These are phyloP conservation scores for Catharus ustulatus DNA, from an alignment of 2,797 vertebrate genomes.

Conservation along the genomic window DNA sequence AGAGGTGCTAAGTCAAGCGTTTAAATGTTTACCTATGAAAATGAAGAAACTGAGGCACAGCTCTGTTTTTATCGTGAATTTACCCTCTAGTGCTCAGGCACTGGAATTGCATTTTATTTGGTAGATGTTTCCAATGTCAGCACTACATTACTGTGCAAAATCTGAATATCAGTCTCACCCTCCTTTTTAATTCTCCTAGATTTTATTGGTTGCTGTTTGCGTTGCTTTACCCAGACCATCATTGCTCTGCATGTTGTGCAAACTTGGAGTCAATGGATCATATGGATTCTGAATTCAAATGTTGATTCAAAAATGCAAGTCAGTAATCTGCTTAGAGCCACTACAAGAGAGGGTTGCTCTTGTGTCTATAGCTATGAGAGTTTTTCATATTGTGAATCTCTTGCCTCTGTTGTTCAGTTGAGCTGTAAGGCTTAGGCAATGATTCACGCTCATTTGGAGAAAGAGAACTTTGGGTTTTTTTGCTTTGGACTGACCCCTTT, in stretches of 20 bases:
- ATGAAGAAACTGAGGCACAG: slow-evolving; percentile 34
- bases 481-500: neutral
- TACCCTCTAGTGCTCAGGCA: slow-evolving; percentile 34
- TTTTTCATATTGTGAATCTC: neutral
- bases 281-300: neutral
- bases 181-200: neutral
- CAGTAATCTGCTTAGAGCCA: neutral
- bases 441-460: neutral
- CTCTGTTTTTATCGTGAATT: neutral
- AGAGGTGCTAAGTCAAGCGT: neutral
- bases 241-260: neutral
- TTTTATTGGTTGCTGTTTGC: neutral
- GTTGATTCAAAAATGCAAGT: neutral
- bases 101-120: neutral
- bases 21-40: neutral
- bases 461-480: neutral
- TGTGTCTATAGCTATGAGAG: neutral
- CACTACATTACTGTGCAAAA: neutral
- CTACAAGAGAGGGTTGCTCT: neutral
- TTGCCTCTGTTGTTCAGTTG: neutral
- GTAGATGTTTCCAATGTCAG: neutral
- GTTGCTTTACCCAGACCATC: neutral
- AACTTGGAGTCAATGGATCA: neutral
- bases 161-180: neutral
- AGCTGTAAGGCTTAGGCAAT: neutral